Base-by-base conservation (phyloP, 2,113 vertebrate species). In the Narcine bancroftii region DNA sequence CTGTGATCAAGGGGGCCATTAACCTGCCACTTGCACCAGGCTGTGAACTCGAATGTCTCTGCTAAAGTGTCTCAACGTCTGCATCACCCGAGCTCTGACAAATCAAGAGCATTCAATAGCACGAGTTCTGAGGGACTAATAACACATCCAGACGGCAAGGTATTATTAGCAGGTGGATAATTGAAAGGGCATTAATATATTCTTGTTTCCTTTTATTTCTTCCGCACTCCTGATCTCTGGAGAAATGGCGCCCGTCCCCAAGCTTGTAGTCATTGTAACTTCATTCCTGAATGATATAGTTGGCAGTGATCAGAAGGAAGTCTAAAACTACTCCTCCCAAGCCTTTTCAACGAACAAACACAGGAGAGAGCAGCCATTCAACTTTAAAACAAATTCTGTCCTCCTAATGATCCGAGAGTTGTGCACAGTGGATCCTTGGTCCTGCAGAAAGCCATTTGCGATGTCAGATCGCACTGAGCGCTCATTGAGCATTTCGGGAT, bases 141-240 rank as follows among this genome's bases (percentile, higher is more conserved):
- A 91, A 91, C 39, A 42, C 1, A 65, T 66, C 89, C 29, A 71
- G 29, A 91, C 11, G 66, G 42, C 89, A 33, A 89, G 63, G 26
- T 36, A 29, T 15, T 91, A 91, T 71, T 65, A 89, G 39, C 39
- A 91, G 89, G 89, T 91, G 65, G 39, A 69, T 91, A 91, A 91
- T 91, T 91, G 71, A 69, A 89, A 60, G 33, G 60, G 36, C 39
- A 56, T 71, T 24, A 71, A 91, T 45, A 42, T 10, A 45, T 15
- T 69, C 24, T 11, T 69, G 10, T 71, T n/a, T 39, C 65, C 42
- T 69, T 91, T 71, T 91, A 45, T 33, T 91, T 69, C 33, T 47
- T 5, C 45, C 33, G 65, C 45, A 3, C 36, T 47, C 26, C 65
- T 47, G 42, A 69, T 47, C n/a, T 19, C 53, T 19, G 17, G n/a